Conservation (phyloP, 2,797 vertebrate species). For the Echeneis naucrates region DNA sequence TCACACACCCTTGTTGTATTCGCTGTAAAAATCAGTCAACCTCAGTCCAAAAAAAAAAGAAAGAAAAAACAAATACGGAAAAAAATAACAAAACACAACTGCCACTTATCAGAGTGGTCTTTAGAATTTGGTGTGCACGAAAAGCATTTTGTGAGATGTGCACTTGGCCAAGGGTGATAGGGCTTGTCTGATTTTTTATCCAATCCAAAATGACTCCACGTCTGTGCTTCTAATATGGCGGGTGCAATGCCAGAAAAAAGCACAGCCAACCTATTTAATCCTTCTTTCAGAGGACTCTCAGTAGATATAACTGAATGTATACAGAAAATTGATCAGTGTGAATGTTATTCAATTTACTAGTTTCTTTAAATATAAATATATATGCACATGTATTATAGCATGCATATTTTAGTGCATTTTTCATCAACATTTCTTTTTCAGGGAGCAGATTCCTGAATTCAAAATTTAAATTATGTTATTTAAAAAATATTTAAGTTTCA, state of each 20-base stretch:
- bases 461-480: background rate
- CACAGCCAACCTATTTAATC: slow-evolving; percentile 71
- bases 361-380: background rate
- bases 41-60: slow-evolving; percentile 40
- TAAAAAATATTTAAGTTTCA: slow-evolving; percentile 31
- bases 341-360: slow-evolving; percentile 15
- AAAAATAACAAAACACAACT: slow-evolving; percentile 39
- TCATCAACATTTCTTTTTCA: background rate
- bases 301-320: slow-evolving; percentile 26
- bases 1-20: slow-evolving; percentile 82
- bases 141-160: slow-evolving; percentile 57
- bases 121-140: slow-evolving; percentile 43
- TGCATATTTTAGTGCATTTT: slow-evolving; percentile 20
- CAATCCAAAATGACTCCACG: slow-evolving; percentile 83
- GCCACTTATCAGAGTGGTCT: slow-evolving; percentile 38
- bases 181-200: slow-evolving; percentile 67
- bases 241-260: slow-evolving; percentile 78
- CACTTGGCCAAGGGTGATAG: slow-evolving; percentile 72
- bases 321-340: slow-evolving; percentile 27
- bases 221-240: slow-evolving; percentile 87
- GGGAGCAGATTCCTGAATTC: slow-evolving; percentile 7
- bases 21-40: slow-evolving; percentile 67
- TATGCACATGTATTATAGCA: background rate
- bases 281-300: slow-evolving; percentile 49
- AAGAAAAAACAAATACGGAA: slow-evolving; percentile 8